Evolutionary conservation across 2,113 vertebrate species (phyloP).

Genomic region (Condylura cristata): DNA sequence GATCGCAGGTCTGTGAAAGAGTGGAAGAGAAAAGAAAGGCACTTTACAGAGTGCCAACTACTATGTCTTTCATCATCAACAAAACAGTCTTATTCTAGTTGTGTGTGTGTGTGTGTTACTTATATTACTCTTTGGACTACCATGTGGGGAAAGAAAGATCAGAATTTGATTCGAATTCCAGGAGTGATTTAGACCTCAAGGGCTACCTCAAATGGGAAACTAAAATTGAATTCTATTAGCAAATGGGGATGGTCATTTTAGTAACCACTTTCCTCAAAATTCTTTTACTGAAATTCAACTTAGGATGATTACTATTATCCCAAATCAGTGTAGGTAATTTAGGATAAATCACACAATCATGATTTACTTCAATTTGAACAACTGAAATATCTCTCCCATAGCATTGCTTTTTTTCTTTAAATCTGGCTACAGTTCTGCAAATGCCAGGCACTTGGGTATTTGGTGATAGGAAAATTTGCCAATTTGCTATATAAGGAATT

Average conservation of each 20-base stretch:
- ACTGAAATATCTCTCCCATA: background rate
- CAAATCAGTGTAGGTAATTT: background rate
- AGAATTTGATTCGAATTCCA: slow-evolving; percentile 7
- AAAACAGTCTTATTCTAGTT: background rate
- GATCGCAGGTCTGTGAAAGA: background rate
- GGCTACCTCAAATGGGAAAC: background rate
- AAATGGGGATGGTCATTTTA: background rate
- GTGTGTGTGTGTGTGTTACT: background rate
- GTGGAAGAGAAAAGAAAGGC: background rate
- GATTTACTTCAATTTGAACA: background rate
- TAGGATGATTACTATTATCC: slow-evolving; percentile 3
- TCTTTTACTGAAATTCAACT: slow-evolving; percentile 45
- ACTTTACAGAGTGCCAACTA: background rate
- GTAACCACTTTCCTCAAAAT: background rate
- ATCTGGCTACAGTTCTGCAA: background rate
- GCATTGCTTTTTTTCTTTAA: background rate
- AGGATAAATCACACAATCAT: background rate
- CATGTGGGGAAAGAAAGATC: background rate
- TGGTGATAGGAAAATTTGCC: background rate
- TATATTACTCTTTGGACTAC: background rate
- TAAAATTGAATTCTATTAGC: slow-evolving; percentile 12
- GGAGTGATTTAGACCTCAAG: background rate
- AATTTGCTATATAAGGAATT: background rate
- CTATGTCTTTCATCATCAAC: background rate
- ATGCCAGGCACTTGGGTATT: background rate